A percentile compares a stretch with the other conserved stretches of the same genome.
These are phyloP conservation scores for Zootoca vivipara DNA, from an alignment of 2,113 vertebrate genomes.

Conservation along the genomic window DNA sequence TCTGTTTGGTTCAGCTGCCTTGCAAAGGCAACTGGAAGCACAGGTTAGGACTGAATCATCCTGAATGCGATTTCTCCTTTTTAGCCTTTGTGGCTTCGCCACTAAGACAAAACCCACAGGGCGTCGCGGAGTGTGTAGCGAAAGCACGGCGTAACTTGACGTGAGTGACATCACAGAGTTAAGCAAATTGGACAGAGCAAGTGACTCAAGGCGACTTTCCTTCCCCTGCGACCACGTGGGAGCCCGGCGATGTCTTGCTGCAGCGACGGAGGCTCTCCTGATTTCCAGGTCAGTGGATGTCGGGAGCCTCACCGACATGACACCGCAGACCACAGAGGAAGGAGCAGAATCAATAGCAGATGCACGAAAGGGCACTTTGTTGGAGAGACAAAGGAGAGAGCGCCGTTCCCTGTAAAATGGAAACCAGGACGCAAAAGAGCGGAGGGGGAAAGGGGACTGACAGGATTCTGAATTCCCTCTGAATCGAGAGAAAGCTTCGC, in stretches of 20 bases:
- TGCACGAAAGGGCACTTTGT: constrained; percentile 12
- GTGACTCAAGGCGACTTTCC: constrained; percentile 51
- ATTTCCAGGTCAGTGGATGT: constrained; percentile 47
- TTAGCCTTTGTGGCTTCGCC: constrained; percentile 46
- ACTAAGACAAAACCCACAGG: constrained; percentile 52
- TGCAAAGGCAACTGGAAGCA: constrained; percentile 16
- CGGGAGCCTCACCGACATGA: constrained; percentile 38
- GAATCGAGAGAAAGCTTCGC: background rate
- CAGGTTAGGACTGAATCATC: constrained; percentile 21
- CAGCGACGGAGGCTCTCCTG: constrained; percentile 23
- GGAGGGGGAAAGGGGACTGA: background rate
- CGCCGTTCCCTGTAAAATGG: background rate
- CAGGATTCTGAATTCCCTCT: background rate
- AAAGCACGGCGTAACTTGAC: constrained; percentile 28
- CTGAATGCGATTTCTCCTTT: constrained; percentile 49
- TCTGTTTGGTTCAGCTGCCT: background rate
- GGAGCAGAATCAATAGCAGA: constrained; percentile 50
- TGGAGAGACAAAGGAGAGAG: constrained; percentile 9
- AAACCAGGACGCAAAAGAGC: background rate
- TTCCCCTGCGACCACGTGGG: constrained; percentile 31
- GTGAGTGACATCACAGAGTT: constrained; percentile 28
- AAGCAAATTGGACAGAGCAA: constrained; percentile 42
- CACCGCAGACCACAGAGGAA: constrained; percentile 36
- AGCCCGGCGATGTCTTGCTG: constrained; percentile 10
- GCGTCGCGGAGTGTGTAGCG: constrained; percentile 39